Evolutionary conservation across 2,113 vertebrate species (phyloP).

Genomic region (Nothobranchius kuhntae): DNA sequence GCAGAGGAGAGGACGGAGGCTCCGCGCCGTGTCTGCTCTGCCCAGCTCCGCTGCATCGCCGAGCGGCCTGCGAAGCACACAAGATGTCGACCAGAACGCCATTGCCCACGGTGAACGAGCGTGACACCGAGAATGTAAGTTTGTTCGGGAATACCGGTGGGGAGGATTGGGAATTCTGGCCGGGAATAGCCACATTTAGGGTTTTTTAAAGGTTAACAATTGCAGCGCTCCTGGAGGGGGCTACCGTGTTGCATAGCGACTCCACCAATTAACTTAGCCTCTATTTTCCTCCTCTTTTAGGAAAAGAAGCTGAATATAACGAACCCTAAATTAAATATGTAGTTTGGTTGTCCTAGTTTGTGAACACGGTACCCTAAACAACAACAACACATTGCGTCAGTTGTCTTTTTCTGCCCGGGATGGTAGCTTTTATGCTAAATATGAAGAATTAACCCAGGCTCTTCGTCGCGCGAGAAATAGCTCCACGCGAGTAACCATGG

Average conservation of each 20-base stretch:
- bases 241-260: conserved; percentile 49
- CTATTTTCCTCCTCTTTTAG: background rate
- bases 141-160: conserved; percentile 22
- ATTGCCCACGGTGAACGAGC: conserved; percentile 94
- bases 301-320: conserved; percentile 34
- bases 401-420: conserved; percentile 3
- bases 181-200: conserved; percentile 4
- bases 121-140: conserved; percentile 92
- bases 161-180: background rate
- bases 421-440: conserved; percentile 17
- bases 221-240: conserved; percentile 32
- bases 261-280: conserved; percentile 39
- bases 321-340: conserved; percentile 34
- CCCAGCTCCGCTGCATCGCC: conserved; percentile 66
- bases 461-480: conserved; percentile 20
- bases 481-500: conserved; percentile 32
- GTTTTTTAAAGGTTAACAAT: conserved; percentile 28
- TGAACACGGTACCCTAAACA: conserved; percentile 13
- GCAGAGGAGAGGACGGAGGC: conserved; percentile 65
- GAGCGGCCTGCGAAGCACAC: conserved; percentile 78
- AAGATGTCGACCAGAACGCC: conserved; percentile 95
- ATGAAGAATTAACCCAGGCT: conserved; percentile 14
- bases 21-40: conserved; percentile 63
- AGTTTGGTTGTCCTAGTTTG: conserved; percentile 34
- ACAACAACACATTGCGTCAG: conserved; percentile 72